Evolutionary conservation across 2,888 invertebrate species (phyloP).

Genomic region (Pachycephus smyrnensis): DNA sequence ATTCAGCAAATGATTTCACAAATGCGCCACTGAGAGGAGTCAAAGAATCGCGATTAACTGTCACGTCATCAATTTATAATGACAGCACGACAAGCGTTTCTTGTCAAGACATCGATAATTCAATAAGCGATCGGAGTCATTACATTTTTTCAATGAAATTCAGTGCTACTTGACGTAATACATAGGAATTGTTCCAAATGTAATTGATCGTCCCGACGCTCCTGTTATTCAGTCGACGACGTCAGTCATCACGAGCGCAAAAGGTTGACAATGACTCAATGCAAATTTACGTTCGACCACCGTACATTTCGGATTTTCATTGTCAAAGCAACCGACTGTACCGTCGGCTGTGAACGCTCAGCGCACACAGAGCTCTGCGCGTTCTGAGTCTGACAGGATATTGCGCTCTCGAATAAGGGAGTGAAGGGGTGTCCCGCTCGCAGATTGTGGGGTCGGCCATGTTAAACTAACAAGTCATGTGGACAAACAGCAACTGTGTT

Average conservation of each 20-base stretch:
- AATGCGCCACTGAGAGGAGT: no score
- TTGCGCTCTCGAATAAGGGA: constrained; percentile 21
- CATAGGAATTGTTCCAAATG: neutral
- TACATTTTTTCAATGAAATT: neutral
- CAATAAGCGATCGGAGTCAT: no score
- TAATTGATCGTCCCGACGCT: neutral
- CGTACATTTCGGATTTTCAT: neutral
- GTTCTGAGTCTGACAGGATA: constrained; percentile 25
- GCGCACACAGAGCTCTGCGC: neutral
- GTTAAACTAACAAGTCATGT: constrained; percentile 26
- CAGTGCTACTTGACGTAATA: neutral
- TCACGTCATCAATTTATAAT: no score
- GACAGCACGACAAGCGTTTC: no score
- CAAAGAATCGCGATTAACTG: no score
- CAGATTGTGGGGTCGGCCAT: constrained; percentile 21
- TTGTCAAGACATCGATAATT: no score
- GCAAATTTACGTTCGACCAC: neutral
- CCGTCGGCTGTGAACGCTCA: neutral
- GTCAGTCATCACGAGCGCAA: neutral
- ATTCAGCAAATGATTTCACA: no score
- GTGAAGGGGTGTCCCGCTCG: constrained; percentile 23
- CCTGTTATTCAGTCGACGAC: neutral
- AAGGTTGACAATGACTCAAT: neutral
- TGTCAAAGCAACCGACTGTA: neutral
- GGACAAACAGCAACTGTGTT: constrained; percentile 25